A percentile compares a stretch with the other conserved stretches of the same genome.
Evolutionary conservation across 2,113 vertebrate species (phyloP).

Genomic region (Python bivittatus): DNA sequence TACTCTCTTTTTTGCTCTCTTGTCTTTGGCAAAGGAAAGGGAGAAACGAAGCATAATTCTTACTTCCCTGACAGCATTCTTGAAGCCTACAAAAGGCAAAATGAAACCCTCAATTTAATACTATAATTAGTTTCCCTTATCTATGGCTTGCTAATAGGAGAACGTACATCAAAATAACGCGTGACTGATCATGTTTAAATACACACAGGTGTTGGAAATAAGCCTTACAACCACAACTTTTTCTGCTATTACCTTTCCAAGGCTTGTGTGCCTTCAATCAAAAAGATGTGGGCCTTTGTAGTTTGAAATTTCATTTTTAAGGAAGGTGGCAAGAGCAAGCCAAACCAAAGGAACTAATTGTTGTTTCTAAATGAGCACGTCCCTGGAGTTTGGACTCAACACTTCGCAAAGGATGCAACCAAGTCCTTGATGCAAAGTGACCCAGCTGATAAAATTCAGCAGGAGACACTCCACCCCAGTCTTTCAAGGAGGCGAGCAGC

Average conservation of each 20-base stretch:
- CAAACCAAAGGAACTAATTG: conserved; percentile 38
- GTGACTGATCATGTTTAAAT: neutral
- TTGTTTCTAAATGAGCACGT: conserved; percentile 55
- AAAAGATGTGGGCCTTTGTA: conserved; percentile 3
- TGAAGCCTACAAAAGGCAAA: neutral
- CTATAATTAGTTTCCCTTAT: conserved; percentile 1
- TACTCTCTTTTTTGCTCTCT: neutral
- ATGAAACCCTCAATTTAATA: neutral
- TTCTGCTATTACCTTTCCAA: neutral
- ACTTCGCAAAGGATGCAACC: conserved; percentile 53
- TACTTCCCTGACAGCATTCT: neutral
- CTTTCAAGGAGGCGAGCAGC: conserved; percentile 70
- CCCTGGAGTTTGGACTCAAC: conserved; percentile 54
- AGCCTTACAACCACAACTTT: neutral
- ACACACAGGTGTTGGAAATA: neutral
- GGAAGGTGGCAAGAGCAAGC: conserved; percentile 43
- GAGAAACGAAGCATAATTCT: neutral
- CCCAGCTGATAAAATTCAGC: conserved; percentile 66
- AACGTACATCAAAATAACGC: neutral
- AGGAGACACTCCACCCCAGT: conserved; percentile 57
- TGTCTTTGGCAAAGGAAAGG: neutral
- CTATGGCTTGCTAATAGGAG: neutral
- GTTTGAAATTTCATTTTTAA: conserved; percentile 44
- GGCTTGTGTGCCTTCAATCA: neutral
- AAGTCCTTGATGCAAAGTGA: conserved; percentile 67